Base-by-base conservation (phyloP, 1,140 invertebrate genomes). In the Sycobia sp. region DNA sequence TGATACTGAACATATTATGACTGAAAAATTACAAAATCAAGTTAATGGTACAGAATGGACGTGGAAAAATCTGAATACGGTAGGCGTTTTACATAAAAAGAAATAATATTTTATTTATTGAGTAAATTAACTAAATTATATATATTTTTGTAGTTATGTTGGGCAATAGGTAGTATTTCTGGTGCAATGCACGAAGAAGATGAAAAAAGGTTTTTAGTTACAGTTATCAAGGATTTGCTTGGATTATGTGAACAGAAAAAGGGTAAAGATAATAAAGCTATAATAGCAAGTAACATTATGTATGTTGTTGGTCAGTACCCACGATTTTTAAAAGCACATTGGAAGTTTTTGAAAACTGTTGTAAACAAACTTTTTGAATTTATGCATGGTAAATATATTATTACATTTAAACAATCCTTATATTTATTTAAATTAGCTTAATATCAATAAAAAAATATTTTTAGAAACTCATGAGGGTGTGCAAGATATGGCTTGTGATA, bases 331-430 rank as follows among this genome's bases (percentile, higher is more conserved):
- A 84, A 96, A 71, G 96, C 96, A n/a, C 98, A 99, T 83, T 99
- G 98, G 98, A 97, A 98, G 80, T 99, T 99, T 83, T 86, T 99
- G n/a, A 99, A 99, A 84, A 99, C 98, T 59, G 98, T 99, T 74
- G 97, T 99, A 46, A 99, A 99, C 84, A 99, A 99, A 85, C 84
- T 99, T 34, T 99, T 99, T 85, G 98, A 99, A 84, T 99, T 99
- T 80, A 99, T 99, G 98, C 98, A 99, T 83, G 91, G 89, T 91
- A 73, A 82, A 82, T 55, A 32, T 32, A 41, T 39, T 49, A 20
- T 18, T 44, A 8, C 5, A 20, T 22, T 43, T 54, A 29, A 25
- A 36, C 32, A 36, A 43, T 41, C 18, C n/a, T 44, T 20, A 14
- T 49, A 53, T 27, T 38, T 57, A 49, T 29, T 49, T 46, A 25